These are phyloP conservation scores for Drosophila varians DNA, from an alignment of 1,140 invertebrate species.

Conservation along the genomic window DNA sequence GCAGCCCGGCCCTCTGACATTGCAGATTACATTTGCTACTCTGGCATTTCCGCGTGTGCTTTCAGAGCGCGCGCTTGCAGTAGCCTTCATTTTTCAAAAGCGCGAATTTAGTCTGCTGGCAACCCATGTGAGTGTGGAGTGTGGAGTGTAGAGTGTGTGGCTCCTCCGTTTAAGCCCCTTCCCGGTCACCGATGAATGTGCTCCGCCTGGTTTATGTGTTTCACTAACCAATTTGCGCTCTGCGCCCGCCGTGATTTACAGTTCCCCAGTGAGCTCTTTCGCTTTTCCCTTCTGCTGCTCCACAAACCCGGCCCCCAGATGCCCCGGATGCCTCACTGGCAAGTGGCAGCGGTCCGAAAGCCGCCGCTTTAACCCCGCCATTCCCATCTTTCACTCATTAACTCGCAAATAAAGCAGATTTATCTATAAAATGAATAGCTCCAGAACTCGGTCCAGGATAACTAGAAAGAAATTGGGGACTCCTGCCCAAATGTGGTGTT, in stretches of 20 bases:
- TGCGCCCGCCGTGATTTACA: slow-evolving; percentile 77
- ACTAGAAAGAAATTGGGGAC: too few species aligned
- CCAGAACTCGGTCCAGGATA: too few species aligned
- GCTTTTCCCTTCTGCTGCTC: slow-evolving; percentile 1
- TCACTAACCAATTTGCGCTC: slow-evolving; percentile 75
- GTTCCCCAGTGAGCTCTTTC: slow-evolving; percentile 72
- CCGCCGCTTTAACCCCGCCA: slow-evolving; percentile 6
- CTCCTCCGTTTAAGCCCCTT: background rate
- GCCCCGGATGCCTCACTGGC: background rate
- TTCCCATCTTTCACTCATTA: background rate
- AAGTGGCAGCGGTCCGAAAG: slow-evolving; percentile 11
- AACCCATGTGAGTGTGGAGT: too few species aligned
- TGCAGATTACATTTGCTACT: slow-evolving; percentile 59
- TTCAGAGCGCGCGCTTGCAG: slow-evolving; percentile 23
- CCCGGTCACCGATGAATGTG: slow-evolving; percentile 7
- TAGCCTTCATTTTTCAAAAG: slow-evolving; percentile 64
- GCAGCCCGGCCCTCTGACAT: background rate
- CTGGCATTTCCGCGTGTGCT: slow-evolving; percentile 39
- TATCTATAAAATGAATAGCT: too few species aligned
- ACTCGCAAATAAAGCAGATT: too few species aligned
- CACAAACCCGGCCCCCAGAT: slow-evolving; percentile 2
- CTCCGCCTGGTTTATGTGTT: slow-evolving; percentile 54
- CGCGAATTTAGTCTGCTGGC: slow-evolving; percentile 53
- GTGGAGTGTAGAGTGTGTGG: slow-evolving; percentile 6
- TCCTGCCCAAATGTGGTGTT: too few species aligned